Base-by-base conservation (phyloP, 2,888 invertebrate species). In the Ophraella communa region DNA sequence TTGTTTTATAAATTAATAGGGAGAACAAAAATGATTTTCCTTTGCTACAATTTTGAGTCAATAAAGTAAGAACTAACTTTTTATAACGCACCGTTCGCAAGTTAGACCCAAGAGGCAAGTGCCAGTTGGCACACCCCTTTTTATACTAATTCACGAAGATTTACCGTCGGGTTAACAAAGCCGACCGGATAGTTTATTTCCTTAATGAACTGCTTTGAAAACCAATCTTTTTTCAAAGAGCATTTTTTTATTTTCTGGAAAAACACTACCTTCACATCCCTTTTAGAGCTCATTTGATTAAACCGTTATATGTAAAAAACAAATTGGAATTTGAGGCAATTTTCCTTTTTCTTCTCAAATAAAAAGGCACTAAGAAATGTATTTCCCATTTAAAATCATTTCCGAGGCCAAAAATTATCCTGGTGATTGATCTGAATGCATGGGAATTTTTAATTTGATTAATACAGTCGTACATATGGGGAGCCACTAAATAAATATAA, bases 181-280 rank as follows among this genome's bases (percentile, higher is more conserved):
- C 71, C 66, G 72, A 72, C 71, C 71, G 70, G 72, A 74, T 75
- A 71, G 73, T 74, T 73, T 74, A 73, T 73, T 39, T 39, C 20
- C 58, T 17, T 51, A 73, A 71, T 74, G 70, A 68, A 70, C 56
- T 59, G 55, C 39, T 59, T 24, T 17, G 58, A 51, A 24, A 59
- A 59, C 21, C 33, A 23, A 49, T 51, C 24, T 51, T 49, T 59
- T 18, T 39, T 39, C 21, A 24, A 18, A 24, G 21, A 27, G 30
- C 33, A 49, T 21, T 51, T 59, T 59, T 58, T 58, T 59, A 11
- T 23, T 30, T 17, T 11, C 18, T 18, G 51, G 47, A 30, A 20
- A 27, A 57, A 57, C n/a, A n/a, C n/a, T n/a, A n/a, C n/a, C n/a
- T n/a, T 27, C 51, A 44, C 17, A 51, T 8, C 51, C 20, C 49